Evolutionary conservation across 2,797 vertebrate genomes (phyloP), one percentile per base, ranked within the genome.

Genomic region (Labroides dimidiatus): DNA sequence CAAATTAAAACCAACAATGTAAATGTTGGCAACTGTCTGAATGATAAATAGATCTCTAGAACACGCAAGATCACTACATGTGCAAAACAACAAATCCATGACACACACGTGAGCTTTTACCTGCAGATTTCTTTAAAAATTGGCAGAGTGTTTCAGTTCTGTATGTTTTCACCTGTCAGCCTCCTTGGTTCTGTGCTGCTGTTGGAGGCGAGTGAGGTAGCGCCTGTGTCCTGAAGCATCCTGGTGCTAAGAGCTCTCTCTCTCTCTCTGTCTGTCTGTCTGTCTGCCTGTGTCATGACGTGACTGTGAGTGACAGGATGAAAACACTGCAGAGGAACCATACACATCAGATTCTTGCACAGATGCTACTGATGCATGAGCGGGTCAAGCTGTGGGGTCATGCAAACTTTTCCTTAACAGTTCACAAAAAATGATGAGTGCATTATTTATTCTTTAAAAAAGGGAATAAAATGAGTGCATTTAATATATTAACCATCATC

Each of bases 261-360:
- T n/a, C n/a, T n/a, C n/a, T n/a, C n/a, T n/a, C n/a, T n/a, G n/a
- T n/a, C n/a, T n/a, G n/a, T n/a, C n/a, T n/a, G n/a, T n/a, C n/a
- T n/a, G n/a, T n/a, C n/a, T n/a, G n/a, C n/a, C n/a, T 60, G 60
- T 74, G 76, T 85, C 87, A 20, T 76, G 84, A 89, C 76, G 55
- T 74, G 76, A 89, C 56, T 11, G 66, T 19, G 16, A 67, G 69
- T 69, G 88, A 87, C 83, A 82, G 84, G 53, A 57, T 19, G 20
- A 69, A 77, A 66, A 68, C 78, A 80, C 69, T 57, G 70, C 76
- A 73, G 51, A 80, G 74, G 69, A 79, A 56, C 44, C 49, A 0
- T 30, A 66, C 36, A 72, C 64, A 67, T 72, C 53, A 19, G 57
- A 69, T 58, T 57, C 9, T 67, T 30, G 39, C 63, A 42, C 44